phyloP scores from a whole-genome alignment of 2,797 vertebrate species.

The Tenualosa thibaudeaui region DNA sequence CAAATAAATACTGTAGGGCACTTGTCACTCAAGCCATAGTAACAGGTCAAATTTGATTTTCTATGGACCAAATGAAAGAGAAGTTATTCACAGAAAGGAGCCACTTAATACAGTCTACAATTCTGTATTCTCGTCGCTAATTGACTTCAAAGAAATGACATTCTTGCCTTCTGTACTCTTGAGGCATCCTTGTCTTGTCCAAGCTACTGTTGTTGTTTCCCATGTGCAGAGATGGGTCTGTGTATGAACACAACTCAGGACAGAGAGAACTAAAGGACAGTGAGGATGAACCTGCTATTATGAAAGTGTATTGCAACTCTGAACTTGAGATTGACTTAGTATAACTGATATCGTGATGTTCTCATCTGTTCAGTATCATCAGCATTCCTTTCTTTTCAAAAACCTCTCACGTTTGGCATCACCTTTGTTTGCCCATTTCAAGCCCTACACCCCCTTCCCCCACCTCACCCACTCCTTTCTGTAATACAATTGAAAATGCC shows the following conservation, averaged over 20 bases:
- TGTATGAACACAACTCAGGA: not conserved
- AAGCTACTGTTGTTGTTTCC: not conserved
- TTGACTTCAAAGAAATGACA: not conserved
- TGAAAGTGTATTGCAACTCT: not conserved
- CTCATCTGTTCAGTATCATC: not conserved
- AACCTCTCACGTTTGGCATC: slow-evolving; percentile 2
- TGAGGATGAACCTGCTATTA: not conserved
- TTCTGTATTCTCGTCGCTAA: not conserved
- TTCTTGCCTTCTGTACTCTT: not conserved
- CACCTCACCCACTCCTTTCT: not conserved
- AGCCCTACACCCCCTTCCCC: not conserved
- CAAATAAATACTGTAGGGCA: not conserved
- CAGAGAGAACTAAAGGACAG: no score
- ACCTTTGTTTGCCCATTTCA: slow-evolving; percentile 25
- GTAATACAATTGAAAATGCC: slow-evolving; percentile 39
- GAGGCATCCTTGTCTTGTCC: not conserved
- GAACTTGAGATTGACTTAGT: not conserved
- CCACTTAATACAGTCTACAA: not conserved
- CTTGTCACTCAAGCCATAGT: not conserved
- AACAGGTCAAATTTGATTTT: not conserved
- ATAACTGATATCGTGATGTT: not conserved
- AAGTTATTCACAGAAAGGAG: not conserved
- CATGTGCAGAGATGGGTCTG: not conserved
- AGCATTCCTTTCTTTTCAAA: not conserved
- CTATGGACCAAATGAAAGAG: not conserved